Percentiles rank a stretch among this genome's conserved stretches.
These are phyloP conservation scores for Acridotheres tristis DNA, from an alignment of 2,797 vertebrate genomes.

Conservation along the genomic window DNA sequence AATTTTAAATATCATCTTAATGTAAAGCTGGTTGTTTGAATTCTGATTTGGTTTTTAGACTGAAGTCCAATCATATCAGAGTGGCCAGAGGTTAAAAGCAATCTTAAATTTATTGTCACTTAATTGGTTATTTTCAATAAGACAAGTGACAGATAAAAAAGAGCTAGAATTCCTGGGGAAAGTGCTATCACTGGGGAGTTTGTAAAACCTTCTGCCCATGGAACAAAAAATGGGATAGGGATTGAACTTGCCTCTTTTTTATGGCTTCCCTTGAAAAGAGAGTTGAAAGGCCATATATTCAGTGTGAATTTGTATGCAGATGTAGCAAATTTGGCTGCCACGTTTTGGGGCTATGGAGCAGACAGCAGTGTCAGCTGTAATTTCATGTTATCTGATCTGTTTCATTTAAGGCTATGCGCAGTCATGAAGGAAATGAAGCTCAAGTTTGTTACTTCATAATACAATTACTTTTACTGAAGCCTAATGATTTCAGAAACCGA, in stretches of 20 bases:
- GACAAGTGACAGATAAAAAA: not conserved
- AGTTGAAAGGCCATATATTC: not conserved
- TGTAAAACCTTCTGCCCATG: not conserved
- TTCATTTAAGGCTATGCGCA: conserved; percentile 90
- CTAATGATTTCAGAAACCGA: conserved; percentile 97
- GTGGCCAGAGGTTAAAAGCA: not conserved
- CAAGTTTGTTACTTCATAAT: conserved; percentile 99
- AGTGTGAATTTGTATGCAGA: not conserved
- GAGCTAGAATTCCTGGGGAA: not conserved
- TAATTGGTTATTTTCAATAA: not conserved
- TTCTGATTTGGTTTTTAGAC: not conserved
- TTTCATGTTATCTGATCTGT: not conserved
- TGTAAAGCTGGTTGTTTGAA: not conserved
- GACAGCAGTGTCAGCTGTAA: not conserved
- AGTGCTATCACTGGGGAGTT: not conserved
- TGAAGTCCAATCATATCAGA: not conserved
- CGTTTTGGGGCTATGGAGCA: not conserved
- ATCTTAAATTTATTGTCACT: not conserved
- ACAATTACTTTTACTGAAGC: conserved; percentile 95
- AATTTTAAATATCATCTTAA: not conserved
- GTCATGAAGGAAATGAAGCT: conserved; percentile 98
- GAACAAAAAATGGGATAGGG: not conserved
- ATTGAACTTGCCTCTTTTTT: not conserved
- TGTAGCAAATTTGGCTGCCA: not conserved
- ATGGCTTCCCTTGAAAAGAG: not conserved